Conservation (phyloP, 2,797 vertebrate species). For the Gallinago solitaria region DNA sequence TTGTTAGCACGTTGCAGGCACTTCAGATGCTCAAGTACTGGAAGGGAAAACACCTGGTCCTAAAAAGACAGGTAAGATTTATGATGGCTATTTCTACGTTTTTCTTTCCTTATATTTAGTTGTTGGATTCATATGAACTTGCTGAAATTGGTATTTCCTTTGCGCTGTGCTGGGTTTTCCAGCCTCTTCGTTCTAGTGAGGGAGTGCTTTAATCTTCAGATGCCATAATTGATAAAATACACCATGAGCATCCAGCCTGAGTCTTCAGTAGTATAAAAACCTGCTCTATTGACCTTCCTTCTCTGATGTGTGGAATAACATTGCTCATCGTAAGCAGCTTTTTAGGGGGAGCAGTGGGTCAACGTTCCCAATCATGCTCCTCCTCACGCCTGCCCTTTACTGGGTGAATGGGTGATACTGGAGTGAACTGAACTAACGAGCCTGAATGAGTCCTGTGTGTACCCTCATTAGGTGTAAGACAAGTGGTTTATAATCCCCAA, state of each 20-base stretch:
- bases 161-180: background rate
- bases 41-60: conserved; percentile 97
- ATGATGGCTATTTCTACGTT: background rate
- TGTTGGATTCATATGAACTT: background rate
- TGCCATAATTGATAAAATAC: background rate
- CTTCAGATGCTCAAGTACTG: conserved; percentile 99
- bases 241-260: fast-evolving
- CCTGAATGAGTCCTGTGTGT: background rate
- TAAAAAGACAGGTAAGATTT: conserved; percentile 92
- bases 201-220: background rate
- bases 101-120: background rate
- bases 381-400: background rate
- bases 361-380: background rate
- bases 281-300: background rate
- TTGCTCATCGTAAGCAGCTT: background rate
- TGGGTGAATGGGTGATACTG: background rate
- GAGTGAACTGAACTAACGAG: background rate
- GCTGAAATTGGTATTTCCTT: background rate
- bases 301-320: background rate
- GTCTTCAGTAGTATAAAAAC: background rate
- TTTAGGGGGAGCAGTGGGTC: background rate
- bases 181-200: background rate
- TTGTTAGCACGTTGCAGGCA: conserved; percentile 97
- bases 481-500: background rate
- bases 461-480: background rate